Evolutionary conservation across 2,888 invertebrate species (phyloP), one percentile per base, ranked within the genome.

Genomic region (Parasteatoda lunata): DNA sequence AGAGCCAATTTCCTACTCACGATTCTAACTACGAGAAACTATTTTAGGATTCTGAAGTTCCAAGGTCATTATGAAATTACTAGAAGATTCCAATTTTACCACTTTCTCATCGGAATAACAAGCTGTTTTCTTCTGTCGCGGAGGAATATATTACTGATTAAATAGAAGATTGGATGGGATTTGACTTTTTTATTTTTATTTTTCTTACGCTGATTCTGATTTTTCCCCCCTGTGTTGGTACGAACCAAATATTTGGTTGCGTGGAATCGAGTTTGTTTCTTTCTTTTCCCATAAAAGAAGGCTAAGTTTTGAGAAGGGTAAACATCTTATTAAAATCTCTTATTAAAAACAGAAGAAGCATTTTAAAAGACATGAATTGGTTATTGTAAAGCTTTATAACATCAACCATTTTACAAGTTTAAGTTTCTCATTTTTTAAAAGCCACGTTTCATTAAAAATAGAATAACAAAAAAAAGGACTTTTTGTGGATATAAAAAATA

Each of bases 21-120:
- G 11, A 65, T 65, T 69, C 77, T 49, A 65, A 8, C 73, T 30
- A 5, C 45, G 9, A 78, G 65, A 51, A 76, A 49, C 85, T 86
- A 86, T 86, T 86, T 86, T 71, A 49, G 80, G 75, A 77, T 68
- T 54, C 80, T 15, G 75, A 71, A 70, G 69, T 69, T 70, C 75
- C 79, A 76, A 79, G 84, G 79, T 84, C 84, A 70, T 73, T 75
- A 69, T 48, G 59, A 47, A 76, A 75, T 30, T 82, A 66, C 64
- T 64, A 71, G 4, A 5, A 48, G 49, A 15, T 66, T 51, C 66
- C 49, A 45, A 51, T 52, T 77, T 77, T 69, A 69, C 54, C n/a
- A 54, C 30, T 3, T 13, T 13, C 13, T 5, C 7, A 47, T 59
- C 52, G 52, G 77, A 77, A 77, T 77, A 77, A 77, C 77, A 7